Base-by-base conservation (phyloP, 2,113 vertebrate genomes). In the Sinocyclocheilus grahami region DNA sequence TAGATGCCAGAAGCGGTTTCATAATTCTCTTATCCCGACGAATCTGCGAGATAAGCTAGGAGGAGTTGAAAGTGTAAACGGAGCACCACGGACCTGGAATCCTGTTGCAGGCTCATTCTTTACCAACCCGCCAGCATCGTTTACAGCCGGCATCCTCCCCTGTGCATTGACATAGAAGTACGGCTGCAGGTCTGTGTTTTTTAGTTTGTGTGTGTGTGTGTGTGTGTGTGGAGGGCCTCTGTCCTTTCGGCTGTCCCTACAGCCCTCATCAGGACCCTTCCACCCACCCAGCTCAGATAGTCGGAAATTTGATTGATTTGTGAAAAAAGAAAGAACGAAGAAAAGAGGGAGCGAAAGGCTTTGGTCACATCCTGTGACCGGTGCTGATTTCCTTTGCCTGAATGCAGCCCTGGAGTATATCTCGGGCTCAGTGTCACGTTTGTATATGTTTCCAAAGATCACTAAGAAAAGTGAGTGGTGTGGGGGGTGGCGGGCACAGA, bases 31-130 rank as follows among this genome's bases (percentile, higher is more conserved):
- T 95, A 95, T 95, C 93, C 76, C 92, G 75, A 90, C 92, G 91
- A 93, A 95, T 95, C 94, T 93, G 90, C 24, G 77, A 94, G 94
- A 95, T 95, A 95, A 95, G 93, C 85, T 89, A 86, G 85, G 92
- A 92, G 94, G 93, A 93, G 93, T 89, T 95, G 93, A 95, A 95
- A 95, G 95, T 95, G 93, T 95, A 95, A 95, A 95, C 93, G 94
- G 91, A 93, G 92, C 90, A 92, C 92, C 74, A 78, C 69, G 11
- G 87, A 86, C 69, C 86, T 89, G 92, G 93, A 95, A 93, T 95
- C 94, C 91, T 92, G 91, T 93, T 90, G 91, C 93, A 92, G 88
- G 67, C 84, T 90, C 88, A 92, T 94, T 95, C 93, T 92, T 93
- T 85, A 90, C 88, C 91, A 92, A 90, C 90, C 89, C 91, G 90